Conservation (phyloP, 2,888 invertebrate species). For the Listrodromus nycthemerus region DNA sequence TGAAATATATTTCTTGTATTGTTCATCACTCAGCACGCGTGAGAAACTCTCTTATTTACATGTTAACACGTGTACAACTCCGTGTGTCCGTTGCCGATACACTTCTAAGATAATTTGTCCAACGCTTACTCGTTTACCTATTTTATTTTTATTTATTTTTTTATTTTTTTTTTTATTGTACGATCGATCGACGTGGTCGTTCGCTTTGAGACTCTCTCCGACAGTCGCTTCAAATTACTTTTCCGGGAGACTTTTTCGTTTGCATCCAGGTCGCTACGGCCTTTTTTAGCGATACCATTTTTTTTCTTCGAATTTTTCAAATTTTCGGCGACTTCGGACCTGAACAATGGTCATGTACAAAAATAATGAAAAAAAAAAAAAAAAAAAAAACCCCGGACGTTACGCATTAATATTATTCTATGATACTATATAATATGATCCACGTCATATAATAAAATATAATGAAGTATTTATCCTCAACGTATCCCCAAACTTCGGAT, state of each 20-base stretch:
- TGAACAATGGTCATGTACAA: conserved; percentile 25
- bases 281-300: conserved; percentile 4
- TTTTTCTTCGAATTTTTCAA: not conserved
- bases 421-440: conserved; percentile 21
- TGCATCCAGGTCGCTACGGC: not conserved
- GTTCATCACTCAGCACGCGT: conserved; percentile 35
- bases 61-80: conserved; percentile 27
- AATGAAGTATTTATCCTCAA: conserved; percentile 9
- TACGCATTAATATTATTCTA: not conserved
- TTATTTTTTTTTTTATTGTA: not conserved
- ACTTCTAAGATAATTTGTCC: not conserved
- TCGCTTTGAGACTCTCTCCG: not conserved
- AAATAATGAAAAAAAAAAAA: not conserved
- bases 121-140: not conserved
- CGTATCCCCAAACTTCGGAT: conserved; percentile 1
- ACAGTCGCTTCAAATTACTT: not conserved
- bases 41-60: conserved; percentile 50
- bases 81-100: conserved; percentile 19
- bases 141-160: not conserved
- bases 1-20: conserved; percentile 54
- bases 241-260: conserved; percentile 6
- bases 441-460: conserved; percentile 3
- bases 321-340: conserved; percentile 13
- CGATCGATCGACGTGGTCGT: not conserved
- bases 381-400: not conserved